Conservation (phyloP, 2,888 invertebrate species). For the Rhaphigaster nebulosa region DNA sequence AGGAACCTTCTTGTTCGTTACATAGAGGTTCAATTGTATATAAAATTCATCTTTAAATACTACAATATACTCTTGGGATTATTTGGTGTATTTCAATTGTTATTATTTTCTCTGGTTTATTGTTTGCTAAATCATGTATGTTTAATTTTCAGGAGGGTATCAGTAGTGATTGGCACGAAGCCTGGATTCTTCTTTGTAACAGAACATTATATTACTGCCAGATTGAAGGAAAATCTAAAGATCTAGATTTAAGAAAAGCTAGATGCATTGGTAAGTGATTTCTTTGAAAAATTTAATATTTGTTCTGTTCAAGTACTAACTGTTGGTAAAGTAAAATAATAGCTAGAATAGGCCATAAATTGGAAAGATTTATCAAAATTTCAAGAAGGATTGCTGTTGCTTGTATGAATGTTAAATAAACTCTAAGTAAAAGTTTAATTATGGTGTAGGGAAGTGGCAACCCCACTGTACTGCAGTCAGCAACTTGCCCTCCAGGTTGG, state of each 20-base stretch:
- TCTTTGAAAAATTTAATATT: neutral
- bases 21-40: neutral
- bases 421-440: no score
- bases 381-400: no score
- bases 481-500: no score
- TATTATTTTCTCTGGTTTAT: neutral
- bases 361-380: neutral
- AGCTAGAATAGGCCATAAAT: no score
- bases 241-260: constrained; percentile 85
- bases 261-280: constrained; percentile 78
- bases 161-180: constrained; percentile 82
- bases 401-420: no score
- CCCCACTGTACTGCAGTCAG: no score
- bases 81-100: neutral
- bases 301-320: neutral
- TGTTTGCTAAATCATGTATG: neutral
- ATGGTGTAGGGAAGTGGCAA: no score
- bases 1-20: no score
- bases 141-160: constrained; percentile 75
- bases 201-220: constrained; percentile 76
- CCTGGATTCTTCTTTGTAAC: constrained; percentile 83
- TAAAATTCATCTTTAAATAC: neutral
- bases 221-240: constrained; percentile 72
- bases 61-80: neutral
- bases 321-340: neutral